Conservation (phyloP, 2,113 vertebrate genomes). For the Catharus fuscescens region DNA sequence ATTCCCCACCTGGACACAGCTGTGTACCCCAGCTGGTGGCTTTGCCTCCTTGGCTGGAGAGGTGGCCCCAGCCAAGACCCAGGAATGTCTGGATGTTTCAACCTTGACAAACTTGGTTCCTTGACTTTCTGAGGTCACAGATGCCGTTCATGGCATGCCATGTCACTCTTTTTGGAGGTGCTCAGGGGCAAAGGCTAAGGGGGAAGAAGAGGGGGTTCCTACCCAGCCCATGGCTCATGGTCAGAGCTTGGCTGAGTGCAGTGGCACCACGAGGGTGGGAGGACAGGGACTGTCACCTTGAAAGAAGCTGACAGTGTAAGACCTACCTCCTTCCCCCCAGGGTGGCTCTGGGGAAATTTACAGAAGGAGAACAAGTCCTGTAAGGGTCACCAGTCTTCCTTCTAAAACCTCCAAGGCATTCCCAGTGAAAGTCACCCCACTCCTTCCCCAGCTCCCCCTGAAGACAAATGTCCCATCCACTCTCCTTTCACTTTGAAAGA, state of each 20-base stretch:
- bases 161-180: rapidly evolving
- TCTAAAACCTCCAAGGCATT: constrained; percentile 2
- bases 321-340: background rate
- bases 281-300: background rate
- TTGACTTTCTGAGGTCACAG: background rate
- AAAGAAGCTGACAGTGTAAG: background rate
- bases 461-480: constrained; percentile 23
- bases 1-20: background rate
- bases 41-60: background rate
- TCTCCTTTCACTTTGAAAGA: constrained; percentile 40
- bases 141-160: background rate
- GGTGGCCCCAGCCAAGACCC: too few relatives aligned
- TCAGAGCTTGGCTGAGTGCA: background rate
- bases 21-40: rapidly evolving
- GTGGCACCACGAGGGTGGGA: rapidly evolving
- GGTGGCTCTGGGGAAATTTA: constrained; percentile 11
- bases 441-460: background rate
- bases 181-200: background rate
- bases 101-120: background rate
- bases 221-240: background rate
- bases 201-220: rapidly evolving
- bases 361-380: background rate
- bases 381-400: constrained; percentile 2
- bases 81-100: background rate
- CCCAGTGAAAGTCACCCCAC: constrained; percentile 13